phyloP scores from a whole-genome alignment of 2,113 vertebrate species.

The Cygnus buccinator region DNA sequence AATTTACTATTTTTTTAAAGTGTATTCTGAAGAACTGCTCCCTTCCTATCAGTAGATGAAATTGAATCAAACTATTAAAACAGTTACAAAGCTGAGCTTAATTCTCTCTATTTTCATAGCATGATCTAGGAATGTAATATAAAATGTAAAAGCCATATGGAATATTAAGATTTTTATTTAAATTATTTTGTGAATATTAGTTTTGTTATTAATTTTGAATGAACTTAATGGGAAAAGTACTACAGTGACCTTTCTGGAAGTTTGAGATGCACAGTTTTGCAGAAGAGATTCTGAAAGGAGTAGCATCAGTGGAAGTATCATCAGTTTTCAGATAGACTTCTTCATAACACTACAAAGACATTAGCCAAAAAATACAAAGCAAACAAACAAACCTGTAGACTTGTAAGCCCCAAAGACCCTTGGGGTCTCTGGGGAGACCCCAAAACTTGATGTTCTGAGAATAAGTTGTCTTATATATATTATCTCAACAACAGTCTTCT shows the following conservation, averaged over 20 bases:
- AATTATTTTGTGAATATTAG: background rate
- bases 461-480: background rate
- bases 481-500: background rate
- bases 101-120: background rate
- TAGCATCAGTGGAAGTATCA: background rate
- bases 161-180: background rate
- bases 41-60: background rate
- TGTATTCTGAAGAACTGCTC: background rate
- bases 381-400: background rate
- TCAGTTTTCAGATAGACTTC: background rate
- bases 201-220: background rate
- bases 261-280: background rate
- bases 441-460: background rate
- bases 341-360: background rate
- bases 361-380: background rate
- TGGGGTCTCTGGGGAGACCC: background rate
- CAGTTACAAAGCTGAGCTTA: background rate
- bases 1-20: background rate
- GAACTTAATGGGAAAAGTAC: background rate
- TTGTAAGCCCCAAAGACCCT: background rate
- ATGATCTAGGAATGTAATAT: background rate
- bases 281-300: background rate
- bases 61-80: background rate
- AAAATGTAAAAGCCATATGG: background rate
- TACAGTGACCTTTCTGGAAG: background rate